Conservation (phyloP, 2,797 vertebrate species). For the Bradypodion pumilum region DNA sequence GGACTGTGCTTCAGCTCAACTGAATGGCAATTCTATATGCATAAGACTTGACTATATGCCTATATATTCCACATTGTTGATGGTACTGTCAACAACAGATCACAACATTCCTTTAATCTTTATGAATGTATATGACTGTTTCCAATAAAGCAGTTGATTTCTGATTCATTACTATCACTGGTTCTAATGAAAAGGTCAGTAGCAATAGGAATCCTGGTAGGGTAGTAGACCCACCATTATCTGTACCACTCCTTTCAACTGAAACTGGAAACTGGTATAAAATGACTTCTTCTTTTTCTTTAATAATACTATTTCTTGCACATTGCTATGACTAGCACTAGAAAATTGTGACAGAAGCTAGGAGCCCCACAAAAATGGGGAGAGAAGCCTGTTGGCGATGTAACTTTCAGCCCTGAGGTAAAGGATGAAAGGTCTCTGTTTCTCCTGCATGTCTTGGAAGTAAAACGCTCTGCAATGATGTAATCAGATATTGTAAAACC, state of each 20-base stretch:
- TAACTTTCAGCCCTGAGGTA: too few relatives aligned
- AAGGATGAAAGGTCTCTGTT: neutral
- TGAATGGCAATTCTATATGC: neutral
- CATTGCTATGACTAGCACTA: too few relatives aligned
- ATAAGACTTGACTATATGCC: neutral
- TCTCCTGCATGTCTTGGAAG: neutral
- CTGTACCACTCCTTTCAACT: too few relatives aligned
- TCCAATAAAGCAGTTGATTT: neutral
- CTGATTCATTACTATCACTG: neutral
- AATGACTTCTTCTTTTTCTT: too few relatives aligned
- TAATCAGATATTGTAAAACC: neutral
- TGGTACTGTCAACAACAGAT: neutral
- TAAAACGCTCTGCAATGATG: neutral
- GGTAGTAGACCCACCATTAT: neutral
- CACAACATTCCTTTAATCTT: neutral
- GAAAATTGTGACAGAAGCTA: too few relatives aligned
- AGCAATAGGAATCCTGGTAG: neutral
- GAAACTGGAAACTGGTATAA: too few relatives aligned
- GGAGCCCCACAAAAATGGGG: too few relatives aligned
- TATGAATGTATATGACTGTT: too few relatives aligned
- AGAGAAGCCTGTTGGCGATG: too few relatives aligned
- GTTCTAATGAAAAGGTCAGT: neutral
- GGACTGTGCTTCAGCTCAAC: neutral
- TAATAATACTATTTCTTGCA: too few relatives aligned
- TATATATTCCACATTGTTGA: neutral